These are phyloP conservation scores for Drosophila buzzatii DNA, from an alignment of 2,888 invertebrate genomes.

Conservation along the genomic window DNA sequence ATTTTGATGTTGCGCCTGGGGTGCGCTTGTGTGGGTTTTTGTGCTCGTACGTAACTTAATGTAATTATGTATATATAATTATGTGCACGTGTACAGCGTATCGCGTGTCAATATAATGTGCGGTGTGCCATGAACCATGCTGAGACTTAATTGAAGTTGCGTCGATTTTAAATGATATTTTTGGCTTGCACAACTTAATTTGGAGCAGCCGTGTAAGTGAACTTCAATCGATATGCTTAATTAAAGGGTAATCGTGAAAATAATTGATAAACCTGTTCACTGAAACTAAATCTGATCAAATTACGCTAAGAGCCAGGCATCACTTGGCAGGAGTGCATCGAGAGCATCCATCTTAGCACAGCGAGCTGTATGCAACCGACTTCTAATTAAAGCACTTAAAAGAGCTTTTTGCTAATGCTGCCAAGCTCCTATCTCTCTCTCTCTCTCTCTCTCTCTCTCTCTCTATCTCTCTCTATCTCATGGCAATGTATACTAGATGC, in stretches of 20 bases:
- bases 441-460: too few relatives aligned
- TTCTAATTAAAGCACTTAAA: slow-evolving; percentile 47
- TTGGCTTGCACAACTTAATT: slow-evolving; percentile 46
- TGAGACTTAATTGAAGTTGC: slow-evolving; percentile 59
- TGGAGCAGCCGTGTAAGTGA: slow-evolving; percentile 16
- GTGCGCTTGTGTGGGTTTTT: slow-evolving; percentile 3
- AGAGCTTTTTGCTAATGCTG: slow-evolving; percentile 38
- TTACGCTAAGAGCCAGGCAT: slow-evolving; percentile 20
- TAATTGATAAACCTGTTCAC: slow-evolving; percentile 29
- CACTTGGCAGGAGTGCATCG: background rate
- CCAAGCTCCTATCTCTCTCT: background rate
- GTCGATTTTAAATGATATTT: slow-evolving; percentile 65
- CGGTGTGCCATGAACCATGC: slow-evolving; percentile 19
- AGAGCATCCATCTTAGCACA: background rate
- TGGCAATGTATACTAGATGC: background rate
- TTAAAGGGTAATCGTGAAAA: slow-evolving; percentile 37
- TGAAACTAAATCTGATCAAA: slow-evolving; percentile 35
- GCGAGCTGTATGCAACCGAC: background rate
- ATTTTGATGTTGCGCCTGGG: slow-evolving; percentile 1
- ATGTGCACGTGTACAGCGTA: slow-evolving; percentile 7
- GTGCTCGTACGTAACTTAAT: slow-evolving; percentile 32
- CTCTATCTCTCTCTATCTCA: background rate
- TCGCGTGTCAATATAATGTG: slow-evolving; percentile 11
- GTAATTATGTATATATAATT: slow-evolving; percentile 30
- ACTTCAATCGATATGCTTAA: slow-evolving; percentile 46